Evolutionary conservation across 2,113 vertebrate genomes (phyloP), one percentile per base, ranked within the genome.

Genomic region (Phaethornis superciliosus): DNA sequence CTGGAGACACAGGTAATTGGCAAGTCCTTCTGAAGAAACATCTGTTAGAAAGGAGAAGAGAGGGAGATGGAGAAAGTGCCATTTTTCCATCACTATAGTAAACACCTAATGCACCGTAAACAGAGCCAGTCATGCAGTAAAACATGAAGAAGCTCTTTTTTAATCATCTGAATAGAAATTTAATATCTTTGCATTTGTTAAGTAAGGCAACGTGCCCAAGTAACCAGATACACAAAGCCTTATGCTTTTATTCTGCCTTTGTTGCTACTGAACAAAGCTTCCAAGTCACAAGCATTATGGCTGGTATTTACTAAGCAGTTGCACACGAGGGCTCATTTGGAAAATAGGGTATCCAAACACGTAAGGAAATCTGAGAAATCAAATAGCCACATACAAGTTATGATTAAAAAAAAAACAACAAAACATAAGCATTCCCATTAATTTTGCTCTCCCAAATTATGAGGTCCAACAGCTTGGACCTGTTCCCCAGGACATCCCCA

Each of bases 121-220:
- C 83, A 90, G 96, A 95, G 71, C 67, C 92, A 96, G 94, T 96
- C 97, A 97, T 96, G 89, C 75, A 5, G 75, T 95, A 97, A 97
- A 96, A 97, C 94, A 96, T 90, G 97, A 97, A 97, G 96, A 97
- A 97, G 95, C 70, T 97, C 94, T 97, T 98, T 93, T 97, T 98
- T 97, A 98, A 98, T 98, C 97, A 97, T 97, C 96, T 97, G 92
- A 97, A 93, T 94, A 97, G 98, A 97, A 98, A 98, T 98, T 96
- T 97, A 98, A 98, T 98, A 98, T 97, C 97, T 97, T 98, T 96
- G 96, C 96, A 97, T 97, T 96, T 96, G 93, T 96, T 96, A 97
- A 96, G 96, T 92, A 97, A 96, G 95, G 94, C 90, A 60, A 80
- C 96, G 97, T 93, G 92, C 92, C 94, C 95, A 94, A 96, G 98